Conservation (phyloP, 2,888 invertebrate species). For the Linnaemya tessellans region DNA sequence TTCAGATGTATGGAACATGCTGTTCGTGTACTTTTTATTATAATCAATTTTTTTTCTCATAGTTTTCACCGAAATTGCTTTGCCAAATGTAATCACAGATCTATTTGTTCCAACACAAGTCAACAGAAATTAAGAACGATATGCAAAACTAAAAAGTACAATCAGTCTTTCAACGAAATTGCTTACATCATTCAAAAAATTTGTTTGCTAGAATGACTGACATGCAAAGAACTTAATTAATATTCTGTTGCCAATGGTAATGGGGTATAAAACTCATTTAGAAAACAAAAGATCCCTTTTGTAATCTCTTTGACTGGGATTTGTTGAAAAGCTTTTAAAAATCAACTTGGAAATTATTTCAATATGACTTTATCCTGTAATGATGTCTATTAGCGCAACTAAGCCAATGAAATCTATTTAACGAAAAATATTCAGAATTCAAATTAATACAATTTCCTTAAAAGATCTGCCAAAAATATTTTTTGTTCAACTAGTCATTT, state of each 20-base stretch:
- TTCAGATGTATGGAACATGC: constrained; percentile 46
- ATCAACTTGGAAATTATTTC: constrained; percentile 6
- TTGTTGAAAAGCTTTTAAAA: constrained; percentile 14
- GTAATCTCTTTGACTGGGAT: constrained; percentile 55
- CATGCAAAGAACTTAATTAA: constrained; percentile 64
- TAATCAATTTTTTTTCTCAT: constrained; percentile 23
- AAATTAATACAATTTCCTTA: too few species aligned
- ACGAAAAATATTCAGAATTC: too few species aligned
- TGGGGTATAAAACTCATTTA: constrained; percentile 55
- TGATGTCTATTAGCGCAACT: background rate
- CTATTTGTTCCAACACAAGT: constrained; percentile 69
- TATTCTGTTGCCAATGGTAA: constrained; percentile 65
- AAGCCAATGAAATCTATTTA: too few species aligned
- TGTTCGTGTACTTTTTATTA: constrained; percentile 28
- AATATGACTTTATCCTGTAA: background rate
- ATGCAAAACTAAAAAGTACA: constrained; percentile 33
- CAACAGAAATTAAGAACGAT: constrained; percentile 60
- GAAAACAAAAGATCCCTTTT: constrained; percentile 26
- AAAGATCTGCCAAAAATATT: too few species aligned
- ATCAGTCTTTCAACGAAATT: constrained; percentile 46
- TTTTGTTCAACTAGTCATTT: too few species aligned
- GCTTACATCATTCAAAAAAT: constrained; percentile 44
- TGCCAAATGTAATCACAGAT: constrained; percentile 72
- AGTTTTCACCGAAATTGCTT: constrained; percentile 67
- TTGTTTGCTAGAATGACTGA: constrained; percentile 25